phyloP scores from a whole-genome alignment of 2,113 vertebrate species.

The Meles meles region DNA sequence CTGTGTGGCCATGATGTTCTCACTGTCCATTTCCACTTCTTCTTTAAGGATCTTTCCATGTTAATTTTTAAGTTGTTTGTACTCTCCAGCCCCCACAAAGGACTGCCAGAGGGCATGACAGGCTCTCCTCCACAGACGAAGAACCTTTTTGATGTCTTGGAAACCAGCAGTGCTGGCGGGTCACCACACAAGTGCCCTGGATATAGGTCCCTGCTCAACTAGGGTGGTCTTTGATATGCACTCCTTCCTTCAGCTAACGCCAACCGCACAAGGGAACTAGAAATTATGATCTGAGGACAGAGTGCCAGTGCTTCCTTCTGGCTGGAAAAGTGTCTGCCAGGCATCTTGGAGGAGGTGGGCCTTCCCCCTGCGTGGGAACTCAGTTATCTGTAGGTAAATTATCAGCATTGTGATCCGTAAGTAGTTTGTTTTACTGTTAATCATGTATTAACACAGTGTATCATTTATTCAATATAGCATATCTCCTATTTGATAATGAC shows the following conservation, averaged over 20 bases:
- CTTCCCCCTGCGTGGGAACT: neutral
- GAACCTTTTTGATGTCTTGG: neutral
- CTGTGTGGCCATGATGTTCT: neutral
- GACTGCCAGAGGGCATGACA: neutral
- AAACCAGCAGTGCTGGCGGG: neutral
- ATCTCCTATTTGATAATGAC: neutral
- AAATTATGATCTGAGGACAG: neutral
- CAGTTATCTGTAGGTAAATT: neutral
- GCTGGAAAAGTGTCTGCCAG: neutral
- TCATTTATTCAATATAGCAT: neutral
- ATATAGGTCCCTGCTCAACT: neutral
- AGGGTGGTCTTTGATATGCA: neutral
- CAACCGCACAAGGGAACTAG: neutral
- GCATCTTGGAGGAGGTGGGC: neutral
- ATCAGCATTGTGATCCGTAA: neutral
- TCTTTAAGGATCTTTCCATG: neutral
- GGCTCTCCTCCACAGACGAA: neutral
- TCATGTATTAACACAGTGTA: neutral
- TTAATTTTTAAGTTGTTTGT: constrained; percentile 23
- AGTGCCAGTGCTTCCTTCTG: neutral
- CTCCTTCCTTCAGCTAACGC: neutral
- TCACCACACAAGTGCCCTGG: neutral
- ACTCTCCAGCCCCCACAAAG: neutral
- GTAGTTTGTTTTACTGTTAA: neutral
- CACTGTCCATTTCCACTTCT: neutral